These are phyloP conservation scores for Cervus canadensis DNA, from an alignment of 2,113 vertebrate genomes.

Conservation along the genomic window DNA sequence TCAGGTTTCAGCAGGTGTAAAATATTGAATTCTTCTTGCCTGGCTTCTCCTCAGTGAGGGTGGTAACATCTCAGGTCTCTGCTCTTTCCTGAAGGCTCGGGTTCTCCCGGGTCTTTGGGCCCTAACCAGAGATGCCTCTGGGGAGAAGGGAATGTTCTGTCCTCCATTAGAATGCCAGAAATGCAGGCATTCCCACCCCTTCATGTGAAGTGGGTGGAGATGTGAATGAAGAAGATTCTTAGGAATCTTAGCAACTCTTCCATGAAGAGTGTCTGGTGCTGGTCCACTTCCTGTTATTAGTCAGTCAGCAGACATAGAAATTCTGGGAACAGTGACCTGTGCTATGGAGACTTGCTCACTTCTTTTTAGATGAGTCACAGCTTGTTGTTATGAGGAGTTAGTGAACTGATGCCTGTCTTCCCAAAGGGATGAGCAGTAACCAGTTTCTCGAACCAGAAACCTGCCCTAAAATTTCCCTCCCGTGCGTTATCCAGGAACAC, in stretches of 20 bases:
- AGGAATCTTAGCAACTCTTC: background rate
- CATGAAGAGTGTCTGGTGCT: no score
- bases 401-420: background rate
- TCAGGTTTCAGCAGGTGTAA: background rate
- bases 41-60: background rate
- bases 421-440: background rate
- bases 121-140: background rate
- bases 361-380: background rate
- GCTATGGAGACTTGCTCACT: background rate
- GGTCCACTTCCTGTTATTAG: background rate
- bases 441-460: background rate
- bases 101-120: background rate
- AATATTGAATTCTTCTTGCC: background rate
- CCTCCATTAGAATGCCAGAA: background rate
- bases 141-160: background rate
- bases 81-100: background rate
- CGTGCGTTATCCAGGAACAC: background rate
- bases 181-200: background rate
- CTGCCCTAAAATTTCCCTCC: background rate
- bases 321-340: background rate
- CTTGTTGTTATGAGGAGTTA: background rate
- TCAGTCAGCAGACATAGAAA: background rate
- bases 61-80: background rate
- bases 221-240: background rate
- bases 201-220: background rate